These are phyloP conservation scores for Rostratula benghalensis DNA, from an alignment of 2,113 vertebrate species.

Conservation along the genomic window DNA sequence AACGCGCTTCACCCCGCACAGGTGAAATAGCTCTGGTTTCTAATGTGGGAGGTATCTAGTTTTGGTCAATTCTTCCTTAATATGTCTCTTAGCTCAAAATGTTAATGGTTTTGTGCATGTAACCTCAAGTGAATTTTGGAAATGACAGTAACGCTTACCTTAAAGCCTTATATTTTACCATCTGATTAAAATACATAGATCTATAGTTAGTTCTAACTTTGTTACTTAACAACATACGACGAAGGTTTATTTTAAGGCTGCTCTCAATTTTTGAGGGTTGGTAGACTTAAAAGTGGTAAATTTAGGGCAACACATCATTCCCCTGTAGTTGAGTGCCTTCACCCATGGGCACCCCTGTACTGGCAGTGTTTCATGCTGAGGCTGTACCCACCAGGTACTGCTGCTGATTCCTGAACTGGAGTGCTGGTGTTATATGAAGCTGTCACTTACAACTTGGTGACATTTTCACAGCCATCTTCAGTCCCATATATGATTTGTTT, in stretches of 20 bases:
- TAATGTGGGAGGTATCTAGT: neutral
- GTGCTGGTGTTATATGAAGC: accelerated
- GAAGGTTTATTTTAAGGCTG: neutral
- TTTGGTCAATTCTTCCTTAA: neutral
- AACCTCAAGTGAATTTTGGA: neutral
- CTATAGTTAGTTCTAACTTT: slow-evolving; percentile 16
- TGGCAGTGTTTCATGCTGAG: neutral
- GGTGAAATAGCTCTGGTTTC: slow-evolving; percentile 2
- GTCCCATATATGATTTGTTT: neutral
- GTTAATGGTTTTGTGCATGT: neutral
- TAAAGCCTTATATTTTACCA: neutral
- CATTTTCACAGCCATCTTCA: neutral
- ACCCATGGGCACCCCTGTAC: neutral
- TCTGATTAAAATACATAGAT: neutral
- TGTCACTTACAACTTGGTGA: neutral
- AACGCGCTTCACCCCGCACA: slow-evolving; percentile 13
- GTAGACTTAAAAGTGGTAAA: neutral
- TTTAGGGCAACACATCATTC: neutral
- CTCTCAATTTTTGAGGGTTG: neutral
- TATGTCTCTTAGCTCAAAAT: neutral
- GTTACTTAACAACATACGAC: neutral
- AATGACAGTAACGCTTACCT: neutral
- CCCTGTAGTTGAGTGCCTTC: neutral
- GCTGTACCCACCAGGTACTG: neutral
- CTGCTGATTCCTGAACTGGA: neutral